phyloP scores from a whole-genome alignment of 1,140 invertebrate genomes.

The Centruroides vittatus region DNA sequence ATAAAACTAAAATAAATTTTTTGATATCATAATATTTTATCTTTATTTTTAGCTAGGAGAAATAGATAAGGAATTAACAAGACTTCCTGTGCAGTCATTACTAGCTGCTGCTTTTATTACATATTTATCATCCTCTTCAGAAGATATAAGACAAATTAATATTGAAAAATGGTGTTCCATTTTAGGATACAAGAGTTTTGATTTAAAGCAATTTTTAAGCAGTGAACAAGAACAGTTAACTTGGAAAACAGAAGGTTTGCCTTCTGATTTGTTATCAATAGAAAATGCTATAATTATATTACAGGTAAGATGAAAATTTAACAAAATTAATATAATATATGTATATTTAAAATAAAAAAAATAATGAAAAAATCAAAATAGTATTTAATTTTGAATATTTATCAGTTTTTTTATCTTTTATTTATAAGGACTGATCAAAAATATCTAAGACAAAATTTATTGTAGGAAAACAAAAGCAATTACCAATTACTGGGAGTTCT shows the following conservation, averaged over 20 bases:
- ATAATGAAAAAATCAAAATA: too few species aligned
- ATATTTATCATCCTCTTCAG: constrained; percentile 51
- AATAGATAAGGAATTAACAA: too few species aligned
- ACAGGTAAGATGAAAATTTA: constrained; percentile 35
- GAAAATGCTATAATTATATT: constrained; percentile 70
- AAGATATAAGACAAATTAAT: constrained; percentile 44
- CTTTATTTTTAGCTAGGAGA: neutral
- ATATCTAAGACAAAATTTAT: too few species aligned
- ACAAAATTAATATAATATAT: too few species aligned
- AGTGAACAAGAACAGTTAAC: constrained; percentile 62
- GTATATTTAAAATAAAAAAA: too few species aligned
- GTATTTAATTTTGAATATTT: too few species aligned
- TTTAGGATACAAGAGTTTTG: constrained; percentile 41
- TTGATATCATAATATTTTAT: too few species aligned
- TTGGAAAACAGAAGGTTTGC: constrained; percentile 74
- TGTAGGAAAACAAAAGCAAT: too few species aligned
- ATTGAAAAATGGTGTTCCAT: constrained; percentile 42
- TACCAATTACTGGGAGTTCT: too few species aligned
- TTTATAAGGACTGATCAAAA: too few species aligned
- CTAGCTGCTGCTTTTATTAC: constrained; percentile 61
- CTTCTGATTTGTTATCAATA: constrained; percentile 57
- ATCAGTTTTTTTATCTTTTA: too few species aligned
- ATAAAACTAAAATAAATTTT: too few species aligned
- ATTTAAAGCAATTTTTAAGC: constrained; percentile 52
- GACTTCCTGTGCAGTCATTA: constrained; percentile 40